These are phyloP conservation scores for Macroglossus sobrinus DNA, from an alignment of 2,113 vertebrate genomes.

Conservation along the genomic window DNA sequence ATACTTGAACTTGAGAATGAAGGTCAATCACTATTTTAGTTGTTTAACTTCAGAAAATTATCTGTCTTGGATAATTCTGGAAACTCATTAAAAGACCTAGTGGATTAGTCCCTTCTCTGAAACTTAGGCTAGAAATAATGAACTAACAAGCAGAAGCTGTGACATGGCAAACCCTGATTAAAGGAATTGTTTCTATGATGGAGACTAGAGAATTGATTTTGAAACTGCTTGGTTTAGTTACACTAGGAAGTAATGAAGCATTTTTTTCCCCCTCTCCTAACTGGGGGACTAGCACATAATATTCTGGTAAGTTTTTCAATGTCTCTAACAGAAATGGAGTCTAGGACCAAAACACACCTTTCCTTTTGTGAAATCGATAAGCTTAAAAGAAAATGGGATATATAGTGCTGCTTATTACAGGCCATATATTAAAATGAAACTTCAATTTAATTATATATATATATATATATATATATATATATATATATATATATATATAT, in stretches of 20 bases:
- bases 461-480: background rate
- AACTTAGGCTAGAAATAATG: conserved; percentile 70
- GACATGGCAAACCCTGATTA: conserved; percentile 52
- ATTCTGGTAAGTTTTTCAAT: background rate
- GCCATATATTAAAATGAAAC: background rate
- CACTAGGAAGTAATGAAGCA: background rate
- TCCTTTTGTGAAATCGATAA: background rate
- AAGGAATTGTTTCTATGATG: background rate
- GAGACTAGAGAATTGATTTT: conserved; percentile 27
- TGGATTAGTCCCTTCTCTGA: conserved; percentile 72
- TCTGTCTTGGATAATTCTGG: conserved; percentile 64
- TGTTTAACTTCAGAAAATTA: conserved; percentile 77
- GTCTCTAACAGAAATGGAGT: background rate
- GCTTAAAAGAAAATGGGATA: background rate
- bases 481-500: background rate
- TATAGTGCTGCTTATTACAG: background rate
- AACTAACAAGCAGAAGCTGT: conserved; percentile 45
- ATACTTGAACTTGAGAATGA: conserved; percentile 54
- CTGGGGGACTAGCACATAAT: background rate
- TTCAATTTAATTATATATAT: background rate
- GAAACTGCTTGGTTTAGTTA: conserved; percentile 18
- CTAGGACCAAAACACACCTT: background rate
- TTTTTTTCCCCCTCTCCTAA: background rate
- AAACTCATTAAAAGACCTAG: conserved; percentile 80
- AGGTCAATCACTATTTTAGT: conserved; percentile 79